Percentiles rank a stretch among this genome's conserved stretches.
Evolutionary conservation across 2,888 invertebrate species (phyloP).

Genomic region (Ischnus inquisitorius): DNA sequence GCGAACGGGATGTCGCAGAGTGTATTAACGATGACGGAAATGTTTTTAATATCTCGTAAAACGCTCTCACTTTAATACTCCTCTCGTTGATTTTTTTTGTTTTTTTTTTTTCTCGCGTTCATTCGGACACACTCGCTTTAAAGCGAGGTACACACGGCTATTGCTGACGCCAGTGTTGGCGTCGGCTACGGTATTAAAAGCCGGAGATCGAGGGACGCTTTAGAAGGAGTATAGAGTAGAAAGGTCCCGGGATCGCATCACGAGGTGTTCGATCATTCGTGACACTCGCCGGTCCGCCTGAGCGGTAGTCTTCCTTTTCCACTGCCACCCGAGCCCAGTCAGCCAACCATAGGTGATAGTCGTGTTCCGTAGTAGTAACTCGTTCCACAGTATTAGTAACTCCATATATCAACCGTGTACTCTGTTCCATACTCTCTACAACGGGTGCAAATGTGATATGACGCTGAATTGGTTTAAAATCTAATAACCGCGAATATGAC

Average conservation of each 20-base stretch:
- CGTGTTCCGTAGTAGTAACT: conserved; percentile 10
- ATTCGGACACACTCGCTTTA: conserved; percentile 18
- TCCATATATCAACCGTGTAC: background rate
- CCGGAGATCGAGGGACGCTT: conserved; percentile 62
- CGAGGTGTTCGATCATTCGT: conserved; percentile 70
- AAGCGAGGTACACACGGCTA: background rate
- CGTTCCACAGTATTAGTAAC: conserved; percentile 21
- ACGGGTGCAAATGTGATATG: background rate
- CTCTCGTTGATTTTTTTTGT: background rate
- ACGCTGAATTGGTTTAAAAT: background rate
- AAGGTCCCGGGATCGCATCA: conserved; percentile 56
- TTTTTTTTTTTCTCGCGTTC: background rate
- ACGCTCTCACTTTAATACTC: conserved; percentile 29
- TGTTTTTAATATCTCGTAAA: conserved; percentile 29
- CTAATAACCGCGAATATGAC: too few relatives aligned
- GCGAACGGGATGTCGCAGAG: conserved; percentile 4
- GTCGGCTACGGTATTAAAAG: conserved; percentile 52
- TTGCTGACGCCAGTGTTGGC: conserved; percentile 29
- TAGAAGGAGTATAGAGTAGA: conserved; percentile 48
- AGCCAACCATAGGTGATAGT: conserved; percentile 30
- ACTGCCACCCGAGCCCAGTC: conserved; percentile 48
- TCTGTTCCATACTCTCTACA: background rate
- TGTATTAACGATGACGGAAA: conserved; percentile 5
- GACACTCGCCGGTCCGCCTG: conserved; percentile 60
- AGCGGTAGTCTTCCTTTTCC: conserved; percentile 58